Percentiles rank a stretch among this genome's conserved stretches.
phyloP scores from a whole-genome alignment of 2,113 vertebrate species.

The Platysteira castanea region DNA sequence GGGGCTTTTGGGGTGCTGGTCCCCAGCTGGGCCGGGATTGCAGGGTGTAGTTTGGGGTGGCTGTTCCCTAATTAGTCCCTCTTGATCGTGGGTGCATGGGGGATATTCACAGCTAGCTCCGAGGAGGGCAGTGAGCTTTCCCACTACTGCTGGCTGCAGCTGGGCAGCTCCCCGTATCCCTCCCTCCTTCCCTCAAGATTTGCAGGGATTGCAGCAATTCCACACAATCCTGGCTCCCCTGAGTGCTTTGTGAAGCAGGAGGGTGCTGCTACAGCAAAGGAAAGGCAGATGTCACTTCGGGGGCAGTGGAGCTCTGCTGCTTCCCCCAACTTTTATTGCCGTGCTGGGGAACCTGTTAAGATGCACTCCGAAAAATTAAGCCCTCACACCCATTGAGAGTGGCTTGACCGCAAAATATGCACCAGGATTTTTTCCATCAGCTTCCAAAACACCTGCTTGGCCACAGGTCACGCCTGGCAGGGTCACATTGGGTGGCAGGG shows the following conservation, averaged over 20 bases:
- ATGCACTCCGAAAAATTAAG: background rate
- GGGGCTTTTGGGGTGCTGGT: background rate
- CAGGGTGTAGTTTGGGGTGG: background rate
- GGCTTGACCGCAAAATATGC: background rate
- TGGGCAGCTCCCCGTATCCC: background rate
- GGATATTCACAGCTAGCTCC: background rate
- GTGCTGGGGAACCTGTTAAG: background rate
- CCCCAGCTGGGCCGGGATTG: background rate
- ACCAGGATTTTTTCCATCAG: background rate
- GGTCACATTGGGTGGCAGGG: background rate
- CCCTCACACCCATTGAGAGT: rapidly evolving
- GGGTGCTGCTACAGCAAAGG: background rate
- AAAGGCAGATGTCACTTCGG: background rate
- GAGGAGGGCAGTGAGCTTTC: background rate
- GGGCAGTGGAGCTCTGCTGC: background rate
- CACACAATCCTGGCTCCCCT: rapidly evolving
- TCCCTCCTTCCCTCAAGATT: background rate
- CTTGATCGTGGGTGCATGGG: background rate
- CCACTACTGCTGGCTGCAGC: background rate
- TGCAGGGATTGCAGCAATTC: background rate
- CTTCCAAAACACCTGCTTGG: background rate
- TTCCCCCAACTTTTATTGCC: background rate
- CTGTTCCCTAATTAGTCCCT: background rate
- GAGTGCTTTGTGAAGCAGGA: background rate
- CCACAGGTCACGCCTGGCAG: rapidly evolving